phyloP scores from a whole-genome alignment of 2,113 vertebrate species.

The Pleuronectes platessa region DNA sequence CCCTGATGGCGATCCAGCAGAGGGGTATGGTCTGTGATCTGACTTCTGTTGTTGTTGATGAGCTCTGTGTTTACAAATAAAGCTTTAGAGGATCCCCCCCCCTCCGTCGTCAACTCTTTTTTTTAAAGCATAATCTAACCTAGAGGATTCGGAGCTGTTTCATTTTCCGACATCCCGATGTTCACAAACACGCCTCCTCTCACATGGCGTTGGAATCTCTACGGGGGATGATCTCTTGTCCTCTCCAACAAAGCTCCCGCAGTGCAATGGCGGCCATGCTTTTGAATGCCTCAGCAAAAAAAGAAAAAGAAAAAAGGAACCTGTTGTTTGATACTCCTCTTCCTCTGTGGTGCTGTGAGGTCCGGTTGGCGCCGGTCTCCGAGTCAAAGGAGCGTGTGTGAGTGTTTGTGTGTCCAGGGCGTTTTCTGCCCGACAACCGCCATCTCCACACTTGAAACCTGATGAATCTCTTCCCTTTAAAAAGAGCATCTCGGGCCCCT shows the following conservation, averaged over 20 bases:
- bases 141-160: not conserved
- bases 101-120: not conserved
- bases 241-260: slow-evolving; percentile 65
- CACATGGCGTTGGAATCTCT: slow-evolving; percentile 76
- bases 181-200: slow-evolving; percentile 43
- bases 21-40: slow-evolving; percentile 17
- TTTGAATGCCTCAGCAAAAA: slow-evolving; percentile 59
- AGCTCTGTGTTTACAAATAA: slow-evolving; percentile 24
- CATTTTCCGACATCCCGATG: not conserved
- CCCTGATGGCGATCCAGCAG: not conserved
- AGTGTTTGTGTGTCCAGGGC: slow-evolving; percentile 2
- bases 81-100: not conserved
- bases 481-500: slow-evolving; percentile 3
- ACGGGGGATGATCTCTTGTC: slow-evolving; percentile 58
- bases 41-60: not conserved
- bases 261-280: slow-evolving; percentile 60
- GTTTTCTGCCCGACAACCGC: slow-evolving; percentile 1
- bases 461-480: slow-evolving; percentile 19
- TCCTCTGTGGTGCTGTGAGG: slow-evolving; percentile 65
- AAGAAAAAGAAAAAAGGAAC: slow-evolving; percentile 73
- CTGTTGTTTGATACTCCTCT: slow-evolving; percentile 75
- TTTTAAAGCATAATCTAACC: too few species aligned
- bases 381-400: slow-evolving; percentile 34
- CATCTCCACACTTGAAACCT: slow-evolving; percentile 17
- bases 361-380: slow-evolving; percentile 51